Conservation (phyloP, 2,888 invertebrate genomes). For the Scaeva pyrastri region DNA sequence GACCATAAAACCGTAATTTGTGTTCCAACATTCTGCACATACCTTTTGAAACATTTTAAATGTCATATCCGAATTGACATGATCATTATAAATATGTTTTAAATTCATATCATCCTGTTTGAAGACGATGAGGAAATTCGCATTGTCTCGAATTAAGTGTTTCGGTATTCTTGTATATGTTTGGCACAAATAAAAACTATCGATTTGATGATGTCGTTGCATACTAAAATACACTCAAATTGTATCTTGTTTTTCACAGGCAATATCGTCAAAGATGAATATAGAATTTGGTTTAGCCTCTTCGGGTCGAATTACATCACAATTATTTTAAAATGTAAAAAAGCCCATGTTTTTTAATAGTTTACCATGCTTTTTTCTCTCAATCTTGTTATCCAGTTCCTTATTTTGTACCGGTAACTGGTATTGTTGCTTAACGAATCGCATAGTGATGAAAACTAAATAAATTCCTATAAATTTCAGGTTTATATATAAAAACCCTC, state of each 20-base stretch:
- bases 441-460: background rate
- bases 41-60: too few relatives aligned
- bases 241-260: background rate
- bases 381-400: background rate
- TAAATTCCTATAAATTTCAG: background rate
- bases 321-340: background rate
- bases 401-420: background rate
- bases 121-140: too few relatives aligned
- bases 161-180: too few relatives aligned
- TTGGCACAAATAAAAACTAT: background rate
- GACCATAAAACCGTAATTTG: too few relatives aligned
- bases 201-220: background rate
- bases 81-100: too few relatives aligned
- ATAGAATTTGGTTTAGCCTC: too few relatives aligned
- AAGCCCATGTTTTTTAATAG: background rate
- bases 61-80: too few relatives aligned
- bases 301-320: background rate
- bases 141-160: too few relatives aligned
- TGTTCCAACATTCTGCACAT: too few relatives aligned
- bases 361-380: background rate
- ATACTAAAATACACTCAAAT: background rate
- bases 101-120: too few relatives aligned
- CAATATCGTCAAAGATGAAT: too few relatives aligned
- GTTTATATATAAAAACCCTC: background rate
- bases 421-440: background rate